phyloP scores from a whole-genome alignment of 2,113 vertebrate species.

The Carollia perspicillata region DNA sequence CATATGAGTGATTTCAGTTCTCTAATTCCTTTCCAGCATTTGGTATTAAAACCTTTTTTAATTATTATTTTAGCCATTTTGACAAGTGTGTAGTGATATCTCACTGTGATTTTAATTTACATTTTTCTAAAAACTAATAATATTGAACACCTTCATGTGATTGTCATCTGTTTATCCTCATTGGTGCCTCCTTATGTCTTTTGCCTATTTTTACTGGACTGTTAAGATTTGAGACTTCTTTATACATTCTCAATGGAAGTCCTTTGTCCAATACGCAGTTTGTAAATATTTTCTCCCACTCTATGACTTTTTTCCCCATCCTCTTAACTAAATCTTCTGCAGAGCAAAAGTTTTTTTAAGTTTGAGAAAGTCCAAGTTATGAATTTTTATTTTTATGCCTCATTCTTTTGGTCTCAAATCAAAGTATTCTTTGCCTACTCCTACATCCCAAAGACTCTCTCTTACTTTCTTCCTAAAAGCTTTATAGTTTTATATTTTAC shows the following conservation, averaged over 20 bases:
- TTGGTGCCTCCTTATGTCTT: neutral
- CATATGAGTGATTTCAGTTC: neutral
- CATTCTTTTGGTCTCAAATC: neutral
- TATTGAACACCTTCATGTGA: neutral
- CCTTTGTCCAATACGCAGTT: neutral
- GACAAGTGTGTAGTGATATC: neutral
- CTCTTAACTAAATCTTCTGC: neutral
- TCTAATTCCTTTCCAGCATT: neutral
- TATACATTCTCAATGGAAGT: neutral
- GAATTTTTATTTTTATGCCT: neutral
- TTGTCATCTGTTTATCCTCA: neutral
- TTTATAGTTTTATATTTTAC: neutral
- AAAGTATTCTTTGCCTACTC: neutral
- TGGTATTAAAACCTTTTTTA: neutral
- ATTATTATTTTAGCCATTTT: neutral
- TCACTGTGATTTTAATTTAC: neutral
- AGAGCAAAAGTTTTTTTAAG: neutral
- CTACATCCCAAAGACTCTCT: neutral
- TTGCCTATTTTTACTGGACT: neutral
- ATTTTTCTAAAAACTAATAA: neutral
- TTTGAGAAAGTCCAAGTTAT: neutral
- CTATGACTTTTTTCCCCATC: neutral
- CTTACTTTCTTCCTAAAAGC: slow-evolving; percentile 4
- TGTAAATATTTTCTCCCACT: neutral
- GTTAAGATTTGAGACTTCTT: neutral